Evolutionary conservation across 2,113 vertebrate genomes (phyloP).

Genomic region (Neopipo cinnamomea): DNA sequence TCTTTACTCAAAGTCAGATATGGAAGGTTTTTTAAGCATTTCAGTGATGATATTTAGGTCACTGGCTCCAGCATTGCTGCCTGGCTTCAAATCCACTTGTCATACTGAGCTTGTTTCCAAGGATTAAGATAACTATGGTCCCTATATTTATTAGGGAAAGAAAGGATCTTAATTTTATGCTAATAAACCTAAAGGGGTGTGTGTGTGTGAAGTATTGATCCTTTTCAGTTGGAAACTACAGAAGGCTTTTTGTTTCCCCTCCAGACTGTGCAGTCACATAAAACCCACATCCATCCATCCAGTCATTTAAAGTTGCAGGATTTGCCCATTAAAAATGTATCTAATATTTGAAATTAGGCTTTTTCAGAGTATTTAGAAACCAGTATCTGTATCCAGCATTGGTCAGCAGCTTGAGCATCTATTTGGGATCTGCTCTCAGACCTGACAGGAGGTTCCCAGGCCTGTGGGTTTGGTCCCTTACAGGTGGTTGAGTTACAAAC

Average conservation of each 20-base stretch:
- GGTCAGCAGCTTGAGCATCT: background rate
- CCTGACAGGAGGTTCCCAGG: background rate
- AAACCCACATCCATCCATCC: background rate
- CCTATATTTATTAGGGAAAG: background rate
- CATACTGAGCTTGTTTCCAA: conserved; percentile 22
- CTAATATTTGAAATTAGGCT: background rate
- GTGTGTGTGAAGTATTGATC: background rate
- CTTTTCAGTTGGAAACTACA: background rate
- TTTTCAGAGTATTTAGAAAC: background rate
- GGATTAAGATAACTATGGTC: background rate
- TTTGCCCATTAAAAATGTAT: background rate
- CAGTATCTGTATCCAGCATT: background rate
- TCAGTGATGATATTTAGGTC: conserved; percentile 41
- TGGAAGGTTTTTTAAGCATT: background rate
- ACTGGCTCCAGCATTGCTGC: background rate
- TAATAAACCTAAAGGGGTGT: background rate
- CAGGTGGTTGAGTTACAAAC: background rate
- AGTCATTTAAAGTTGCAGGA: background rate
- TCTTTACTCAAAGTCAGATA: conserved; percentile 55
- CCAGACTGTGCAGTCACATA: background rate
- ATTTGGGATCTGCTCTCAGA: background rate
- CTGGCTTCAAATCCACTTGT: conserved; percentile 4
- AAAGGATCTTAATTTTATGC: background rate
- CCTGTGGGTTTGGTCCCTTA: background rate
- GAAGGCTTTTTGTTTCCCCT: background rate